Base-by-base conservation (phyloP, 2,888 invertebrate species). In the Graphium colonna region DNA sequence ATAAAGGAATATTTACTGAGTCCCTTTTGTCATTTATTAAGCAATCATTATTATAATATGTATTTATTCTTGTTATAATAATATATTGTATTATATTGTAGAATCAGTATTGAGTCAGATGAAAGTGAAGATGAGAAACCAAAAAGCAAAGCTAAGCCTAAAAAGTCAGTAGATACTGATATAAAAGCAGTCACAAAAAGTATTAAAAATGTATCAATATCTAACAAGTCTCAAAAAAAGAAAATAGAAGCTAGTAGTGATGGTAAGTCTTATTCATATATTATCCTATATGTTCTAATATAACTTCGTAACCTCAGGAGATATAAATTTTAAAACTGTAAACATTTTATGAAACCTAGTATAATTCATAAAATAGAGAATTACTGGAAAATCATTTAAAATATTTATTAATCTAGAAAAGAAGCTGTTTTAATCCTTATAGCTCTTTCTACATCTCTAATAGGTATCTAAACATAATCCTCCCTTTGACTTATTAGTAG, bases 141-240 rank as follows among this genome's bases (percentile, higher is more conserved):
- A 52, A 87, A 84, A 75, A 62, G 77, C 17, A 90, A 90, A 65
- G 55, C 79, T 9, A 91, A 90, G 65, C 84, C 87, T 56, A 91
- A 88, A 70, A 85, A 91, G 68, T 81, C 84, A 55, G 73, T 83
- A 53, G 81, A 90, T 62, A 81, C 90, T 62, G 83, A 91, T 67
- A 74, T 91, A 44, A 82, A 90, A 56, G 85, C 89, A 64, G 84
- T 92, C 68, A 85, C 91, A 65, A 91, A 91, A 50, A 91, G 87
- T 61, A 77, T 92, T 1, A 91, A 91, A 69, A 92, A 92, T 78
- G 75, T 92, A 44, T 90, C 91, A 60, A 85, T 92, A 51, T 87
- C 91, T 52, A 90, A 86, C 57, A 91, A 92, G 68, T 76, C 82
- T 68, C 80, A 81, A 61, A 91, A 90, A 71, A 89, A 90, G 61